Evolutionary conservation across 2,888 invertebrate genomes (phyloP).

Genomic region (Lucinisca nassula): DNA sequence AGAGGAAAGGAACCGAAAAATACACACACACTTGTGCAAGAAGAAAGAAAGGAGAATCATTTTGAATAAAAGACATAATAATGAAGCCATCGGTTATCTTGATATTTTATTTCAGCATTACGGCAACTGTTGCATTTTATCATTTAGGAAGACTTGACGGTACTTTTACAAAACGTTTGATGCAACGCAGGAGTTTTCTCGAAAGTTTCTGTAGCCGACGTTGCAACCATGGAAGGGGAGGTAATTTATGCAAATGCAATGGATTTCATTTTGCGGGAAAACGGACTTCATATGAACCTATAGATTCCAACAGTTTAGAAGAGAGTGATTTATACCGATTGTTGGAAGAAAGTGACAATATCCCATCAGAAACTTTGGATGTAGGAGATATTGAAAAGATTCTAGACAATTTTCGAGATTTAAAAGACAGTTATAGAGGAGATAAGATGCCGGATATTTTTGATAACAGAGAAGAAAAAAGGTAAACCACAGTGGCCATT

Average conservation of each 20-base stretch:
- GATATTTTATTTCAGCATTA: neutral
- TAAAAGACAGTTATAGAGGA: neutral
- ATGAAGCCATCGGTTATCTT: neutral
- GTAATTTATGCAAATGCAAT: constrained; percentile 83
- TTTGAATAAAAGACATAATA: no score
- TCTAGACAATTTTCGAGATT: neutral
- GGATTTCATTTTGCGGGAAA: constrained; percentile 85
- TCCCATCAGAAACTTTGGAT: no score
- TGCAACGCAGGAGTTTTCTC: constrained; percentile 60
- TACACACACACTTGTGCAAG: no score
- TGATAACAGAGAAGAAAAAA: neutral
- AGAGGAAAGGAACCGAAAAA: no score
- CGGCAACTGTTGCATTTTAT: neutral
- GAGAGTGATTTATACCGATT: neutral
- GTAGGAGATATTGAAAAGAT: neutral
- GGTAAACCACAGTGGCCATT: no score
- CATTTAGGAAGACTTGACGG: constrained; percentile 25
- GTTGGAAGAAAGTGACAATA: neutral
- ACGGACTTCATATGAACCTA: constrained; percentile 39
- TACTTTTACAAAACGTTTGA: constrained; percentile 40
- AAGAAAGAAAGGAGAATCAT: no score
- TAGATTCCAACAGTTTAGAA: neutral
- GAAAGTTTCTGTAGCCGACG: constrained; percentile 72
- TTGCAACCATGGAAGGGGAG: constrained; percentile 79
- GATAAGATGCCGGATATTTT: neutral